phyloP scores from a whole-genome alignment of 1,140 invertebrate species.

The Ridgeia piscesae region DNA sequence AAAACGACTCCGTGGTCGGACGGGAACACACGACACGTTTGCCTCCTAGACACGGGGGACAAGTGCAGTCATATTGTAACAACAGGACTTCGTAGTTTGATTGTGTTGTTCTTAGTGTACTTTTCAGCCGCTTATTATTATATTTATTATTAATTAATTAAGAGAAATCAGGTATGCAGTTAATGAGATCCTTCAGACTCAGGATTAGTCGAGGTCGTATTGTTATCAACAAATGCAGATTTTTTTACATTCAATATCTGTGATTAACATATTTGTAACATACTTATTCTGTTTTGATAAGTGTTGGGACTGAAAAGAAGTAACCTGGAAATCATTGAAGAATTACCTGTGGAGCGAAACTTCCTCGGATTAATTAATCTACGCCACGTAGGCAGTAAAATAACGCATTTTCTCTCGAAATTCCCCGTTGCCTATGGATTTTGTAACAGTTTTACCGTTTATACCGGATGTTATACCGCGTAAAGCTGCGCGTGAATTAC shows the following conservation, averaged over 20 bases:
- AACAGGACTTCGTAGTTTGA: neutral
- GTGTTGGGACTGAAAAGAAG: neutral
- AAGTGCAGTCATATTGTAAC: neutral
- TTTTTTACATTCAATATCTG: neutral
- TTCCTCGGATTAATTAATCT: no score
- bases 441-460: no score
- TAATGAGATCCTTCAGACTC: neutral
- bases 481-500: no score
- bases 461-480: no score
- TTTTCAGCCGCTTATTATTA: no score
- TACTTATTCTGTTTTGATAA: neutral
- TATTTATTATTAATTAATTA: no score
- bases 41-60: neutral
- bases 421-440: no score
- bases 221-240: neutral
- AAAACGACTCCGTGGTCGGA: neutral
- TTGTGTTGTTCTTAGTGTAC: no score
- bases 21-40: neutral
- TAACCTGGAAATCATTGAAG: neutral
- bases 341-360: neutral
- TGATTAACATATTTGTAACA: neutral
- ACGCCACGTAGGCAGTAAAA: no score
- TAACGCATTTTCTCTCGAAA: no score
- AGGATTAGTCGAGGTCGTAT: neutral
- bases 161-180: neutral